Evolutionary conservation across 2,888 invertebrate species (phyloP), one percentile per base, ranked within the genome.

Genomic region (Tolmerus cingulatus): DNA sequence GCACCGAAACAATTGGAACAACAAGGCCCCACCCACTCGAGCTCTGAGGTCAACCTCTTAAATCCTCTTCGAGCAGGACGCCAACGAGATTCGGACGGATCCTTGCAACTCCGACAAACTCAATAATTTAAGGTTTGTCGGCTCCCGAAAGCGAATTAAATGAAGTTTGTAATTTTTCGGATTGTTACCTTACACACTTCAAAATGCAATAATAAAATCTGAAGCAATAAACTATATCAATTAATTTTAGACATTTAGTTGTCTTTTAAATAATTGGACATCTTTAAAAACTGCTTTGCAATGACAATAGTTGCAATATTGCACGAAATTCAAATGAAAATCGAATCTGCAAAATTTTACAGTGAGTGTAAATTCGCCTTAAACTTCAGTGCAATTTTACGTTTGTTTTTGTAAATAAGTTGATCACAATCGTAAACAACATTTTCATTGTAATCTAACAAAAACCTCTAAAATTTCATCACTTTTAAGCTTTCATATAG

Each of bases 1-100:
- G 37, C 82, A 57, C 19, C 16, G n/a, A 40, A 82, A 82, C 57
- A 51, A 82, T 82, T 82, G 82, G 37, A 82, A 37, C 66, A 82
- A 34, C 57, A 57, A 19, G 27, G 76, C 66, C 66, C 66, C 27
- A 12, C 23, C 66, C 66, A 66, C 66, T 66, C 8, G 66, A 66
- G 66, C 14, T 66, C 23, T 66, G 66, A 66, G 66, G 66, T 66
- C 66, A 66, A 12, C 66, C 12, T 27, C 23, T 66, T 66, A 66
- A 27, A 23, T 66, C 27, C 12, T 66, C 27, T 66, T 12, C 66
- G 23, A 66, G 66, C 27, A 66, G 66, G 27, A 23, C 27, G 66
- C 23, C 66, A 19, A 23, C 66, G 14, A 66, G 66, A 66, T 66
- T 66, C 19, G 12, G 66, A 66, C 27, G 12, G 14, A 9, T 66